Base-by-base conservation (phyloP, 2,888 invertebrate genomes). In the Mechanitis messenoides region DNA sequence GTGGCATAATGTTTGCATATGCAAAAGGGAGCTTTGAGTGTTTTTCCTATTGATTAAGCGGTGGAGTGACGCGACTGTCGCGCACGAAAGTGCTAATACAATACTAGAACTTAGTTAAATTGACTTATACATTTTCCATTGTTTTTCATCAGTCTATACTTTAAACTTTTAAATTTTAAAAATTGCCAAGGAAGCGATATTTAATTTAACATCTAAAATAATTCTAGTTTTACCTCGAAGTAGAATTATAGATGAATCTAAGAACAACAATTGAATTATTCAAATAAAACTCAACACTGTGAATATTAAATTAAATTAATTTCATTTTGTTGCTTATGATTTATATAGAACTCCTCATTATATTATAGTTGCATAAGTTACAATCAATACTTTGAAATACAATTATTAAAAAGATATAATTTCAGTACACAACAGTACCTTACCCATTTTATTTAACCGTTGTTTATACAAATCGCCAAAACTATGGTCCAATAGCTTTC, bases 1-100 rank as follows among this genome's bases (percentile, higher is more conserved):
- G 74, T 71, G 75, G 75, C 83, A 83, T 75, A 75, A 71, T 84
- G 80, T 87, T 87, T 87, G 85, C 85, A 77, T 87, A 86, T 84
- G 85, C 85, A 83, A 84, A 84, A 82, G 81, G 85, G 85, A 73
- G 71, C 77, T 50, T 50, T 71, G 77, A 83, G 82, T 85, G 87
- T 85, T 87, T 85, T 87, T 85, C 79, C 79, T 82, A 82, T 83
- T 87, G 87, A 87, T 87, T 86, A 87, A 84, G 78, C 76, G 76
- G 71, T 69, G 65, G 71, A 76, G 76, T 77, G 77, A 73, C 64
- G 67, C 79, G 68, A 81, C 72, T 73, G 76, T 68, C 71, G 64
- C 56, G 68, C 28, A 69, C 69, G 75, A 63, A 76, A 71, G 67
- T 64, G 62, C 33, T 60, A 60, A 46, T 33, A 42, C 33, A 60